Conservation (phyloP, 2,797 vertebrate species). For the Sebastes taczanowskii region DNA sequence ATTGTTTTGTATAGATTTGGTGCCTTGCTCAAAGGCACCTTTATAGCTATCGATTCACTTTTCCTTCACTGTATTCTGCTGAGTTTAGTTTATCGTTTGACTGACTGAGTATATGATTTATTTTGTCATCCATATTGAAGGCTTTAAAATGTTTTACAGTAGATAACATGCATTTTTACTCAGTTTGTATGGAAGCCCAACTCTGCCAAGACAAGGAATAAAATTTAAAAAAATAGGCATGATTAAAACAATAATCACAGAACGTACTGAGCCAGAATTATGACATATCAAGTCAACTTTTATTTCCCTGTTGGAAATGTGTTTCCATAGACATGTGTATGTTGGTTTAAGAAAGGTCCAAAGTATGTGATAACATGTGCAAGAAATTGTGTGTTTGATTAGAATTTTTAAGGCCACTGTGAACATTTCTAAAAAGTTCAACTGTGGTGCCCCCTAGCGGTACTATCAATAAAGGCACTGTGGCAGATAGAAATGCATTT, state of each 20-base stretch:
- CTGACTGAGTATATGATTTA: background rate
- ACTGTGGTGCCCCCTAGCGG: background rate
- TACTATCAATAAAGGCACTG: background rate
- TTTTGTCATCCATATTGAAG: background rate
- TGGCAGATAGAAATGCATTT: background rate
- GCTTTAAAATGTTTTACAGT: background rate
- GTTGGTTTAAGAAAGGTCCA: background rate
- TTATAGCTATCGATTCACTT: background rate
- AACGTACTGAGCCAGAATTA: background rate
- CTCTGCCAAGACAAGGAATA: background rate
- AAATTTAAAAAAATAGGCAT: background rate
- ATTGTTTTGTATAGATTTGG: background rate
- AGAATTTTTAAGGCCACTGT: background rate
- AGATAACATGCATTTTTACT: background rate
- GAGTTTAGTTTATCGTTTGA: background rate
- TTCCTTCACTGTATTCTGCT: background rate
- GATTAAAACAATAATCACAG: background rate
- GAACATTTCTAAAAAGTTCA: background rate
- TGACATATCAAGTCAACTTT: background rate
- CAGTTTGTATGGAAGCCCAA: background rate
- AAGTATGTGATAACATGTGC: background rate
- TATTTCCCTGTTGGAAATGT: too few species aligned
- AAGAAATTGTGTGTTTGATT: background rate
- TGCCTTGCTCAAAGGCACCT: background rate
- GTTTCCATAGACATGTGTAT: background rate